phyloP scores from a whole-genome alignment of 2,797 vertebrate species.

The Characodon lateralis region DNA sequence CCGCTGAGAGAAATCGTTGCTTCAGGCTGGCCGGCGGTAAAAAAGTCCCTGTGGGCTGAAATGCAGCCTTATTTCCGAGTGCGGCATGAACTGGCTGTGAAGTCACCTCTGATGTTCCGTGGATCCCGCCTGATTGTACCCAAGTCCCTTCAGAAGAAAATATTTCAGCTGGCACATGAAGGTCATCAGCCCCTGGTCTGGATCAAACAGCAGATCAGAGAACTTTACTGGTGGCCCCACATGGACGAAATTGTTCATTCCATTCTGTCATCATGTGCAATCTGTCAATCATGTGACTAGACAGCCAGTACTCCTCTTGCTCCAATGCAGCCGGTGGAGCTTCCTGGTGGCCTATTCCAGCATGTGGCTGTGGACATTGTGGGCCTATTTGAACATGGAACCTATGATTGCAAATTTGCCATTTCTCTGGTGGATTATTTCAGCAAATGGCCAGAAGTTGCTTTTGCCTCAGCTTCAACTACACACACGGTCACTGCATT shows the following conservation, averaged over 20 bases:
- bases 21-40: neutral
- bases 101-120: neutral
- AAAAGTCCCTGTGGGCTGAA: neutral
- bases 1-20: neutral
- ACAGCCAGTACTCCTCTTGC: neutral
- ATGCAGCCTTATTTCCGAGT: neutral
- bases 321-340: neutral
- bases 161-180: neutral
- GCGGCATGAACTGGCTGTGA: neutral
- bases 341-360: neutral
- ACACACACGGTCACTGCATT: neutral
- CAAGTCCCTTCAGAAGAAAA: neutral
- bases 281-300: constrained; percentile 6
- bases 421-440: neutral
- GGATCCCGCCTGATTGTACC: neutral
- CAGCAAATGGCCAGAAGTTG: constrained; percentile 4
- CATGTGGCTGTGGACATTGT: constrained; percentile 1
- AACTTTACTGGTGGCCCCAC: neutral
- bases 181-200: neutral
- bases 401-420: neutral
- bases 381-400: neutral
- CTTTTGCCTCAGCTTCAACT: neutral
- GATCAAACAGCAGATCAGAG: neutral
- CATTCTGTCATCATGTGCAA: neutral
- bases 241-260: neutral